Percentiles rank a stretch among this genome's conserved stretches.
phyloP scores from a whole-genome alignment of 2,888 invertebrate species.

The Branchellion lobata region DNA sequence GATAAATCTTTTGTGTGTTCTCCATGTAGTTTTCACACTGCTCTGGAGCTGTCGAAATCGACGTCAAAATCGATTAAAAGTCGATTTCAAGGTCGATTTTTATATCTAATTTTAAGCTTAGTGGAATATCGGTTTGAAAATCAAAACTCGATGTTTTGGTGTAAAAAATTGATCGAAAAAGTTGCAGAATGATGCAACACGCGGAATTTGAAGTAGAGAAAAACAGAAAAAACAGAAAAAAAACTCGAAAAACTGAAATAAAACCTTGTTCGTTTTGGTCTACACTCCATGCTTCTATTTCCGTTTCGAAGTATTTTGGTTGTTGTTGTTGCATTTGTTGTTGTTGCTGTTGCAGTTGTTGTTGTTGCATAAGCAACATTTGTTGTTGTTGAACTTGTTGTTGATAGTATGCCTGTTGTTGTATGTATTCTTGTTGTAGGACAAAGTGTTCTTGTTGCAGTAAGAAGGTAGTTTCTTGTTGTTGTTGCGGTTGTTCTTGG shows the following conservation, averaged over 20 bases:
- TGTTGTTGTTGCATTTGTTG: not conserved
- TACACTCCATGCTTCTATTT: not conserved
- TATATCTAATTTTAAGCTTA: too few relatives aligned
- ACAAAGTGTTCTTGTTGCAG: not conserved
- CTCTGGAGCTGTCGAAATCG: not conserved
- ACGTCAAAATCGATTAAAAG: too few relatives aligned
- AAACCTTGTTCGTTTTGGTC: not conserved
- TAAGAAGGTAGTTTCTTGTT: conserved; percentile 15
- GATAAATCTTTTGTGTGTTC: not conserved
- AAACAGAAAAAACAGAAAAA: not conserved
- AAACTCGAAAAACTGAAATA: not conserved
- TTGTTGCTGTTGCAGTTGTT: conserved; percentile 16
- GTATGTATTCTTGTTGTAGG: not conserved
- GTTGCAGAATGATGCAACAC: too few relatives aligned
- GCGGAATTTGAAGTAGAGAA: too few relatives aligned
- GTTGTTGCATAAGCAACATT: not conserved
- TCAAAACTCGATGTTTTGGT: too few relatives aligned
- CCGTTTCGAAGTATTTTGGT: conserved; percentile 5
- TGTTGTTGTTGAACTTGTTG: conserved; percentile 26
- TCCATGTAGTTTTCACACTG: not conserved
- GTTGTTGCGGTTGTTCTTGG: conserved; percentile 6
- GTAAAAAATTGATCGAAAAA: too few relatives aligned
- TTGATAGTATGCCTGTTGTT: conserved; percentile 14
- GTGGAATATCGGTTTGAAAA: too few relatives aligned
- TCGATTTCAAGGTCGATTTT: too few relatives aligned